Conservation (phyloP, 2,797 vertebrate species). For the Valencia hispanica region DNA sequence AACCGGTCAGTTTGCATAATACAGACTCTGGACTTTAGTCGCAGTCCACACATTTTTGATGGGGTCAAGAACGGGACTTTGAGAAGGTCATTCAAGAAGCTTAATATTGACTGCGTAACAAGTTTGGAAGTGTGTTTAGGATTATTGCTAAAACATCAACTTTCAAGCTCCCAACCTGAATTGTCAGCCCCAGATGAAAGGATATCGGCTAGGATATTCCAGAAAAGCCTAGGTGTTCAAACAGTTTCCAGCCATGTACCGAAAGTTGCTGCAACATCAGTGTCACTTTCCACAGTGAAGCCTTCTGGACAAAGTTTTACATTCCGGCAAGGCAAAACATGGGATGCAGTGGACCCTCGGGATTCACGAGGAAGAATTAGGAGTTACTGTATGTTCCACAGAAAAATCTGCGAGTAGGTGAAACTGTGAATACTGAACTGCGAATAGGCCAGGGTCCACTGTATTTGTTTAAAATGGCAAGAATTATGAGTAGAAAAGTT, state of each 20-base stretch:
- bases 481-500: background rate
- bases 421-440: background rate
- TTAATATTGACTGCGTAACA: background rate
- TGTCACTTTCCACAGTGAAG: background rate
- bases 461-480: background rate
- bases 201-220: background rate
- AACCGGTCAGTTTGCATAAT: background rate
- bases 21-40: too few relatives aligned
- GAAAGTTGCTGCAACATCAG: background rate
- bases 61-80: background rate
- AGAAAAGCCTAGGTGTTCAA: too few relatives aligned
- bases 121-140: background rate
- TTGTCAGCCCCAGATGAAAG: background rate
- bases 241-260: background rate
- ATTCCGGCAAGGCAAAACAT: background rate
- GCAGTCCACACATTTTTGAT: background rate
- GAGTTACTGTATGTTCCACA: background rate
- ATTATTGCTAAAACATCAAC: background rate
- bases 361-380: background rate
- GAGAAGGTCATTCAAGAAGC: background rate
- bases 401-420: too few relatives aligned
- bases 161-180: background rate
- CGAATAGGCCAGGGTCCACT: background rate
- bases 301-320: background rate
- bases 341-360: too few relatives aligned